A percentile compares a stretch with the other conserved stretches of the same genome.
These are phyloP conservation scores for Lasius platythorax DNA, from an alignment of 2,888 invertebrate genomes.

Conservation along the genomic window DNA sequence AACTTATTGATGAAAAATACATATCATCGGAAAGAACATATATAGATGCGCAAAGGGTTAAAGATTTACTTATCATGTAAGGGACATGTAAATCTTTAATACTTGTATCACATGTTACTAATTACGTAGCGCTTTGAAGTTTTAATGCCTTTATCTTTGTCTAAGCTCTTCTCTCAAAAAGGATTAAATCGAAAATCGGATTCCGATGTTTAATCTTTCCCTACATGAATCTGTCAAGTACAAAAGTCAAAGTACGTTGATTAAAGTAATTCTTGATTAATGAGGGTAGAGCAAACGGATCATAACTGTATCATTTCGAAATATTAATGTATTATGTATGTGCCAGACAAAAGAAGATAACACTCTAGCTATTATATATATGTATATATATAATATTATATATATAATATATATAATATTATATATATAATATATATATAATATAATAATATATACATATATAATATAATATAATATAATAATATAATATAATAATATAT, in stretches of 20 bases:
- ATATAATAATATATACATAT: too few relatives aligned
- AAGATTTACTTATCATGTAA: constrained; percentile 27
- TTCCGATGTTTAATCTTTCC: constrained; percentile 60
- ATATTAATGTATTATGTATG: neutral
- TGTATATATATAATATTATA: too few relatives aligned
- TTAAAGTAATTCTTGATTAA: constrained; percentile 47
- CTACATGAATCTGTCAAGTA: constrained; percentile 20
- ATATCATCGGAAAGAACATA: neutral
- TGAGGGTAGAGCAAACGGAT: neutral
- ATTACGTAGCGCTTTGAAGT: constrained; percentile 67
- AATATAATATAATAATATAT: too few relatives aligned
- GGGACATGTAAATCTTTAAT: constrained; percentile 34
- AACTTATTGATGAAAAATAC: constrained; percentile 8
- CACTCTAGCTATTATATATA: neutral
- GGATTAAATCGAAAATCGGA: constrained; percentile 75
- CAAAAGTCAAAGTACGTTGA: constrained; percentile 47
- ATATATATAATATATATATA: too few relatives aligned
- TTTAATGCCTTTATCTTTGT: constrained; percentile 67
- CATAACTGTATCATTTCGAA: neutral
- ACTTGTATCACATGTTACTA: constrained; percentile 46
- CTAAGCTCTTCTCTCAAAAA: constrained; percentile 64
- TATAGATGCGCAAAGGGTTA: constrained; percentile 22
- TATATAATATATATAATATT: too few relatives aligned
- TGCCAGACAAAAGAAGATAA: neutral
- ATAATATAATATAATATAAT: too few relatives aligned